These are phyloP conservation scores for Pollenia griseotomentosa DNA, from an alignment of 2,888 invertebrate species.

Conservation along the genomic window DNA sequence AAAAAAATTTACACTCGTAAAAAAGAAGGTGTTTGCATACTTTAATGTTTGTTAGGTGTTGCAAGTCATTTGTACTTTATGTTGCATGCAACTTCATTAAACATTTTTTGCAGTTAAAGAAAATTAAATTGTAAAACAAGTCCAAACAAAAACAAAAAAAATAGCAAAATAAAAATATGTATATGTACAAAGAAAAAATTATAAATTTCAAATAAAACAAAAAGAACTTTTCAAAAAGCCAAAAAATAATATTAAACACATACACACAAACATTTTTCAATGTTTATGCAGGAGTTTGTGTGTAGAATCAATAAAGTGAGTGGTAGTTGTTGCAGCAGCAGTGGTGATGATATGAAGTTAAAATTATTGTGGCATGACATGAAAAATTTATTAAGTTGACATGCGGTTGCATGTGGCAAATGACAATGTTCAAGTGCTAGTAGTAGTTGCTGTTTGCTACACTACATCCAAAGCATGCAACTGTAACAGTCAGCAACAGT, in stretches of 20 bases:
- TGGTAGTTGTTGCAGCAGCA: constrained; percentile 26
- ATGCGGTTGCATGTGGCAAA: constrained; percentile 73
- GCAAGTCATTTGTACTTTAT: constrained; percentile 72
- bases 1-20: background rate
- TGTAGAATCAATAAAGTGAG: constrained; percentile 26
- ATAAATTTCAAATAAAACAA: constrained; percentile 54
- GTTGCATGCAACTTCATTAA: constrained; percentile 71
- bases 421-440: constrained; percentile 71
- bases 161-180: constrained; percentile 12
- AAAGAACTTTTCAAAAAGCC: constrained; percentile 51
- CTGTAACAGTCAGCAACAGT: constrained; percentile 66
- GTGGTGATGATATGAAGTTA: constrained; percentile 66
- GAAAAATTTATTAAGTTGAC: constrained; percentile 75
- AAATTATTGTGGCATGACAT: constrained; percentile 74
- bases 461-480: constrained; percentile 62
- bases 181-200: constrained; percentile 1
- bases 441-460: constrained; percentile 57
- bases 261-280: constrained; percentile 10
- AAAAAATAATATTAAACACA: constrained; percentile 9
- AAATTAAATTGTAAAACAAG: constrained; percentile 48
- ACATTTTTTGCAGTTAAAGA: constrained; percentile 27
- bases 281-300: background rate
- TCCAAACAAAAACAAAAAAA: constrained; percentile 2
- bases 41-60: constrained; percentile 65
- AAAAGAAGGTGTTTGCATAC: constrained; percentile 40